Percentiles rank a stretch among this genome's conserved stretches.
Conservation (phyloP, 2,888 invertebrate genomes). For the Brenthis daphne region DNA sequence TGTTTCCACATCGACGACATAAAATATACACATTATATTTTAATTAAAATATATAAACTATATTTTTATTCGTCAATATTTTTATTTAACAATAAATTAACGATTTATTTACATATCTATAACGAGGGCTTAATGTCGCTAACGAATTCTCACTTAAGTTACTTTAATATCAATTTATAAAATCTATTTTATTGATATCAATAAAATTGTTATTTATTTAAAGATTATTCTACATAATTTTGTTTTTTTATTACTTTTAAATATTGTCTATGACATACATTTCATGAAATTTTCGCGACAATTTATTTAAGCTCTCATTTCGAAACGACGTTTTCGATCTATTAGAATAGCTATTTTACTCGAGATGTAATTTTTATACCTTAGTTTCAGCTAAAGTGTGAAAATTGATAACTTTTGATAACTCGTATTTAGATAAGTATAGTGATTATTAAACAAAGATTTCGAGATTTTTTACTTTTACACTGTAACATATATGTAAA, state of each 20-base stretch:
- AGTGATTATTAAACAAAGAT: conserved; percentile 36
- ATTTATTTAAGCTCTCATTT: conserved; percentile 23
- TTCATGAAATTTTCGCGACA: conserved; percentile 7
- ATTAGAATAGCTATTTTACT: conserved; percentile 12
- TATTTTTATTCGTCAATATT: conserved; percentile 31
- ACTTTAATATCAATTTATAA: too few species aligned
- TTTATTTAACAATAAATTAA: conserved; percentile 16
- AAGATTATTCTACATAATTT: conserved; percentile 11
- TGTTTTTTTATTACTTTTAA: conserved; percentile 10
- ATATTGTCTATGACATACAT: conserved; percentile 6
- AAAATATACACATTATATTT: conserved; percentile 42
- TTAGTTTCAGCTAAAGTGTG: conserved; percentile 44
- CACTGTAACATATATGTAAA: conserved; percentile 52
- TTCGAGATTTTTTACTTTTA: conserved; percentile 35
- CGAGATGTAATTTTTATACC: conserved; percentile 42
- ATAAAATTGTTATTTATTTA: background rate
- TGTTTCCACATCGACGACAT: conserved; percentile 47
- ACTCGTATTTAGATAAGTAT: conserved; percentile 20
- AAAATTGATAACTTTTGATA: conserved; percentile 36
- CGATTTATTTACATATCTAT: conserved; percentile 8
- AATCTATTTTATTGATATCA: background rate
- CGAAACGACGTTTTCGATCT: conserved; percentile 33
- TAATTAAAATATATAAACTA: conserved; percentile 20
- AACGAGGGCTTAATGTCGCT: conserved; percentile 7
- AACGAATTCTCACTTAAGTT: too few species aligned